Evolutionary conservation across 1,140 invertebrate genomes (phyloP).

Genomic region (Zaprionus vittiger): DNA sequence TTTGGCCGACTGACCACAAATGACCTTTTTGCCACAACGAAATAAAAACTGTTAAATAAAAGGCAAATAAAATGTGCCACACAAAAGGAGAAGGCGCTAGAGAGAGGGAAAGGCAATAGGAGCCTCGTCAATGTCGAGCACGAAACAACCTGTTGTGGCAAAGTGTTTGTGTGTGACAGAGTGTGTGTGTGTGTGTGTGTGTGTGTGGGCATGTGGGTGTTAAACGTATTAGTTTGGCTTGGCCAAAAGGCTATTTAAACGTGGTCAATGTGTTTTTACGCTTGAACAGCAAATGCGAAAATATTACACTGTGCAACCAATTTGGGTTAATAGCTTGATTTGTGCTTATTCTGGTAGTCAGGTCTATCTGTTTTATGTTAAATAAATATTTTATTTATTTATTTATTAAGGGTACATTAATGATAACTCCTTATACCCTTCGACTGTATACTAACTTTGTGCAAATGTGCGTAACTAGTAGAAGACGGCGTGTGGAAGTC

Average conservation of each 20-base stretch:
- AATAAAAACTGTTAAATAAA: conserved; percentile 82
- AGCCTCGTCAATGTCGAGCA: conserved; percentile 52
- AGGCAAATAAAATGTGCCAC: conserved; percentile 77
- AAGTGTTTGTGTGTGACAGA: conserved; percentile 11
- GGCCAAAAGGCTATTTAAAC: conserved; percentile 74
- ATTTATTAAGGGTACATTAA: too few species aligned
- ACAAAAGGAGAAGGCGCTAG: conserved; percentile 22
- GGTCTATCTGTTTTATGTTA: too few species aligned
- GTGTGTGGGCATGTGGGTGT: conserved; percentile 17
- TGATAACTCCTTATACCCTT: too few species aligned
- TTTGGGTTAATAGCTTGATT: neutral
- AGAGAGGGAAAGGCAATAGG: neutral
- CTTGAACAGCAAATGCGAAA: conserved; percentile 43
- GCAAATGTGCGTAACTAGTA: too few species aligned
- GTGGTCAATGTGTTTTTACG: conserved; percentile 78
- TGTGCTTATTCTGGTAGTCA: neutral
- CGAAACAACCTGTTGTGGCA: conserved; percentile 65
- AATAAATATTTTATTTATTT: too few species aligned
- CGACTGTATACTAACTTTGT: too few species aligned
- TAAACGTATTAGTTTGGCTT: conserved; percentile 61
- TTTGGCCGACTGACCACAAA: conserved; percentile 58
- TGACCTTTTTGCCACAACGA: conserved; percentile 76
- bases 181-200: conserved; percentile 15
- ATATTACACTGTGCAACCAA: conserved; percentile 29
- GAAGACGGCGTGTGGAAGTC: too few species aligned